Evolutionary conservation across 2,888 invertebrate species (phyloP).

Genomic region (Rapana venosa): DNA sequence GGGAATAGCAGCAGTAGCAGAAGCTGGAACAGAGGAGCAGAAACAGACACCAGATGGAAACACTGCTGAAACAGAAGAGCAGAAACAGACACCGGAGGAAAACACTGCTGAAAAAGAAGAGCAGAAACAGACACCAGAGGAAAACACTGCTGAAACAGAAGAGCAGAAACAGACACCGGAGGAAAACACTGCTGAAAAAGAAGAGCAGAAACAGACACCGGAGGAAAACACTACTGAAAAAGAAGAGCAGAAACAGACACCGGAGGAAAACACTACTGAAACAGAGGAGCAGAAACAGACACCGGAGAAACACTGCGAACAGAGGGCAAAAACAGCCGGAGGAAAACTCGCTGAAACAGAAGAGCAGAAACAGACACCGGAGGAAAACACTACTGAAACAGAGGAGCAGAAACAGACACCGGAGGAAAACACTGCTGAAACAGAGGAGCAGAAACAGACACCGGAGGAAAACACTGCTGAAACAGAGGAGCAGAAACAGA

Average conservation of each 20-base stretch:
- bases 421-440: too few species aligned
- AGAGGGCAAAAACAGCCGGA: not conserved
- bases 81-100: not conserved
- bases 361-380: not conserved
- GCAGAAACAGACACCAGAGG: not conserved
- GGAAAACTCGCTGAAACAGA: not conserved
- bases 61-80: too few species aligned
- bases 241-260: not conserved
- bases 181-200: too few species aligned
- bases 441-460: not conserved
- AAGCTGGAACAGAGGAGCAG: not conserved
- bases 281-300: not conserved
- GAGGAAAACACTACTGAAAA: not conserved
- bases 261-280: too few species aligned
- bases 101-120: too few species aligned
- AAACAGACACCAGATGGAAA: not conserved
- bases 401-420: not conserved
- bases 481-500: too few species aligned
- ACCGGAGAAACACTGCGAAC: not conserved
- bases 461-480: not conserved
- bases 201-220: not conserved
- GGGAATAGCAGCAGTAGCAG: not conserved
- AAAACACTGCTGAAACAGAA: not conserved
- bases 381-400: not conserved
- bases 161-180: not conserved